These are phyloP conservation scores for Dyspetes luteomarginatus DNA, from an alignment of 2,888 invertebrate species.

Conservation along the genomic window DNA sequence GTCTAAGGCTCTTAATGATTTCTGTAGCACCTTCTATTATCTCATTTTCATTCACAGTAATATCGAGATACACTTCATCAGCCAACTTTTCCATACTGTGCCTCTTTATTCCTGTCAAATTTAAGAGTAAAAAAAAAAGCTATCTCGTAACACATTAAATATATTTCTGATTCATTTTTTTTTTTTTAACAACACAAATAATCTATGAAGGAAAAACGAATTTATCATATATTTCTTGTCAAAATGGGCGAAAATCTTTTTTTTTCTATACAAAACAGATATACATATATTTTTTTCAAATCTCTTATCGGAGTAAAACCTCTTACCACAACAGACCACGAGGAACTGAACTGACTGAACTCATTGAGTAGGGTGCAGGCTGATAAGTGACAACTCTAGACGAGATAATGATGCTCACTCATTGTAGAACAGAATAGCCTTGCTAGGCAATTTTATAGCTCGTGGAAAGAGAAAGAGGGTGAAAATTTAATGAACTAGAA, in stretches of 20 bases:
- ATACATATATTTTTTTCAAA: not conserved
- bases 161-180: not conserved
- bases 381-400: slow-evolving; percentile 30
- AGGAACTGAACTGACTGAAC: slow-evolving; percentile 37
- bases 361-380: slow-evolving; percentile 18
- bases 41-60: slow-evolving; percentile 88
- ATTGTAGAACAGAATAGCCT: slow-evolving; percentile 1
- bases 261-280: not conserved
- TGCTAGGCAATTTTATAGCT: not conserved
- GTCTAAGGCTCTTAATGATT: slow-evolving; percentile 88
- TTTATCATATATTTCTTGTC: not conserved
- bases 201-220: not conserved
- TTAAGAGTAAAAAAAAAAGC: not conserved
- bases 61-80: slow-evolving; percentile 84
- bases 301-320: not conserved
- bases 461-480: not conserved
- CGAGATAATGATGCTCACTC: slow-evolving; percentile 20
- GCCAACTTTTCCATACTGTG: slow-evolving; percentile 67
- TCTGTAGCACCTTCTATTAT: slow-evolving; percentile 88
- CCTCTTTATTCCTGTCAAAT: slow-evolving; percentile 24
- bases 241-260: not conserved
- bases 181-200: not conserved
- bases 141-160: not conserved
- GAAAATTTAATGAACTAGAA: slow-evolving; percentile 7
- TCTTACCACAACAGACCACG: slow-evolving; percentile 12